phyloP scores from a whole-genome alignment of 35 echinoderm and acorn worm genomes.

The Lytechinus variegatus region DNA sequence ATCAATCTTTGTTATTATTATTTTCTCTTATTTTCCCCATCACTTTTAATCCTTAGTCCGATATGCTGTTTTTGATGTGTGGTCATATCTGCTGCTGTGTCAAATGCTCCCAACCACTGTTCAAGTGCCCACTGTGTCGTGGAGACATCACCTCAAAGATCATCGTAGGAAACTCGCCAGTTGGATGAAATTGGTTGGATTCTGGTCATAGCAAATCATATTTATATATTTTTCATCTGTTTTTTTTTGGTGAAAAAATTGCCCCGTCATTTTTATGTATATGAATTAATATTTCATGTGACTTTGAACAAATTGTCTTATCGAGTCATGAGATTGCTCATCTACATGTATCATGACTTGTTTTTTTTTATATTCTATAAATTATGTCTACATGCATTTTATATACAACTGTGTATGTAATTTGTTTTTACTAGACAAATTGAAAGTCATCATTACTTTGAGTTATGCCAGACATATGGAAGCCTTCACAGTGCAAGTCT shows the following conservation, averaged over 20 bases:
- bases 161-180: conserved; percentile 65
- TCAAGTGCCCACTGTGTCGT: conserved; percentile 75
- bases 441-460: too few species aligned
- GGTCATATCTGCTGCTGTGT: conserved; percentile 97
- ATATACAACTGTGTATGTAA: too few species aligned
- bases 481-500: too few species aligned
- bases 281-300: too few species aligned
- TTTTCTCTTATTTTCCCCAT: not conserved
- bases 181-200: not conserved
- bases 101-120: conserved; percentile 65
- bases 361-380: too few species aligned
- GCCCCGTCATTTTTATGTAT: not conserved
- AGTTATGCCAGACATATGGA: too few species aligned
- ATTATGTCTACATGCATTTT: too few species aligned
- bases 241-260: not conserved
- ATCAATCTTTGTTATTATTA: too few species aligned
- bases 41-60: conserved; percentile 71
- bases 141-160: conserved; percentile 78
- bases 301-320: too few species aligned
- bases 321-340: too few species aligned
- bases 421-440: too few species aligned
- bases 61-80: conserved; percentile 92
- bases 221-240: not conserved
- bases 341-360: too few species aligned
- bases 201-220: not conserved